Evolutionary conservation across 2,888 invertebrate species (phyloP), one percentile per base, ranked within the genome.

Genomic region (Acanthococcus lagerstroemiae): DNA sequence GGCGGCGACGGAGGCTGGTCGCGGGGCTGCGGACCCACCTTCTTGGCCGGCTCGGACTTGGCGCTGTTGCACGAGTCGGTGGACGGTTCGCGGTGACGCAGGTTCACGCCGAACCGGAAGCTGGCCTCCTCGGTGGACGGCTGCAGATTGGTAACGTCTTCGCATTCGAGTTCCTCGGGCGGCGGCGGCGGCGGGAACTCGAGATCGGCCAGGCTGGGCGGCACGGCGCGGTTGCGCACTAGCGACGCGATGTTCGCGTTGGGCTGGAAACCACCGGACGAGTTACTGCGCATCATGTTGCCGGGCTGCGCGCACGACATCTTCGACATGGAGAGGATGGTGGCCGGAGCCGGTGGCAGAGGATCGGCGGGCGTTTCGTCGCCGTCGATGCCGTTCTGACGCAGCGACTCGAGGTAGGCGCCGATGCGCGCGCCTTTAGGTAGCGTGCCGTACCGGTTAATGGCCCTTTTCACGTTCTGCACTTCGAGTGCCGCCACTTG

Each of bases 391-490:
- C 85, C 87, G 74, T 87, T 88, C 74, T 91, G 89, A 52, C 91
- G 83, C 73, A 97, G 80, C 4, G 95, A 95, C 77, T 96, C 95
- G 65, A 97, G 79, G 77, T 93, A 97, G 5, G 95, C 96, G 27
- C 95, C 95, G 72, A 97, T 96, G 70, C 96, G 83, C 9, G 94
- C 94, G 55, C 90, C 95, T 78, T 96, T 97, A 0, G 97, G 97
- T 73, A 97, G 79, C 9, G 97, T 97, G 19, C 97, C 97, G 76
- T 95, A 96, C 25, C 95, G 84, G 77, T 92, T 95, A 70, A 92
- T 92, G 54, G 94, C 94, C 71, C 92, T 85, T 74, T 92, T 89
- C 60, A 95, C 95, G 79, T 95, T 95, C 78, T 93, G 91, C 70
- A 94, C 93, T 78, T 95, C 95, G 71, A 95, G 80, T 22, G 95